A percentile compares a stretch with the other conserved stretches of the same genome.
Evolutionary conservation across 1,140 invertebrate species (phyloP).

Genomic region (Leptinotarsa lineolata): DNA sequence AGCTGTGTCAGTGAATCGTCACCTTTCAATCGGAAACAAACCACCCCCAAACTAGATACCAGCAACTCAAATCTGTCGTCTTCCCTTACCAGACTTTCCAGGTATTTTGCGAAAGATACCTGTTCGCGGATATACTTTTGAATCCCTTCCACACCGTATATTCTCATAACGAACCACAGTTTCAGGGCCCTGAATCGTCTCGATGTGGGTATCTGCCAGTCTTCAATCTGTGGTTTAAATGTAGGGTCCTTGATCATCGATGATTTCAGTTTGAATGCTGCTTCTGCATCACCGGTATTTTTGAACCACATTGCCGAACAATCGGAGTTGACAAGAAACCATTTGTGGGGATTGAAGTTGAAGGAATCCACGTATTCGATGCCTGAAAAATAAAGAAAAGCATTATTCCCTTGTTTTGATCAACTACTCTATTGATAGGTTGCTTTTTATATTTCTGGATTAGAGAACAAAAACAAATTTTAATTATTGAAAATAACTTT

Average conservation of each 20-base stretch:
- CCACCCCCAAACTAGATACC: constrained; percentile 70
- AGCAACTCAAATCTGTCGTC: constrained; percentile 80
- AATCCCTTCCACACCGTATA: constrained; percentile 81
- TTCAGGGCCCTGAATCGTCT: constrained; percentile 90
- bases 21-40: constrained; percentile 85
- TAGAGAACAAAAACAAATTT: too few species aligned
- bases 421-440: too few species aligned
- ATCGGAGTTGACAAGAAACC: constrained; percentile 90
- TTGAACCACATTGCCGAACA: constrained; percentile 88
- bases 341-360: constrained; percentile 92
- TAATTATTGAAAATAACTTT: too few species aligned
- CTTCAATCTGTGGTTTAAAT: constrained; percentile 82
- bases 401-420: background rate
- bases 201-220: constrained; percentile 93
- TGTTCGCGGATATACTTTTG: constrained; percentile 78
- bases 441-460: too few species aligned
- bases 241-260: constrained; percentile 63
- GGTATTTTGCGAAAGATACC: constrained; percentile 75
- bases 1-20: constrained; percentile 73
- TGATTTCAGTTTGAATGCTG: constrained; percentile 86
- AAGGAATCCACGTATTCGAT: constrained; percentile 84
- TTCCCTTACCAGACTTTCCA: constrained; percentile 69
- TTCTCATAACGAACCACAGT: constrained; percentile 89
- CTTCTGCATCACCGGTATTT: constrained; percentile 75
- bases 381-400: background rate